Base-by-base conservation (phyloP, 2,113 vertebrate genomes). In the Phoxinus phoxinus region DNA sequence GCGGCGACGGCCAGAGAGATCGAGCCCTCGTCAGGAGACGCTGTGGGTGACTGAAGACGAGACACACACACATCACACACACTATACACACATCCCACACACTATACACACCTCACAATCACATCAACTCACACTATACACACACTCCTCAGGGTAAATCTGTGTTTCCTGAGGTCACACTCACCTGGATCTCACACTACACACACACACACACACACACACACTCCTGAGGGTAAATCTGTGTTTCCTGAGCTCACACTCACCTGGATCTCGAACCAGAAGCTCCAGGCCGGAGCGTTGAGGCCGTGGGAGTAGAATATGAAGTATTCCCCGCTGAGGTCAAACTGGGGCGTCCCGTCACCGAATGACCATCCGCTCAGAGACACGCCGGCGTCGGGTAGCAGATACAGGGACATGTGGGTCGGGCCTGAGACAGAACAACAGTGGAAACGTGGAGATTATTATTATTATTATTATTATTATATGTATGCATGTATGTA, bases 211-310 rank as follows among this genome's bases (percentile, higher is more conserved):
- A 35, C 0, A 23, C n/a, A 25, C 1, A 5, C 12, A 27, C 4
- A 35, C 32, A 32, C 32, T 32, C 35, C 35, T 35, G 4, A 35
- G 4, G 35, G 4, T 35, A 35, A 35, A 35, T 3, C 4, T 32
- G 32, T 32, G 32, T 2, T 32, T 32, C 32, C 32, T 44, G 44
- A 56, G 65, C 51, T 41, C 44, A 11, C 5, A n/a, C 56, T 4
- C 90, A 99, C 98, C 92, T 94, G 96, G 74, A 99, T 91, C 87
- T 99, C 97, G 61, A 99, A 91, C 97, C 98, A 99, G 91, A 99
- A 99, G 77, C 32, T 95, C 98, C 98, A 99, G 0, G 94, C 90
- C 0, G 93, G 90, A 0, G 97, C 96, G 0, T 95, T 93, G 1
- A 98, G 94, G 81, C 98, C 98, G 0, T 90, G 98, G 25, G 98